phyloP scores from a whole-genome alignment of 2,113 vertebrate genomes.

The Callocephalon fimbriatum region DNA sequence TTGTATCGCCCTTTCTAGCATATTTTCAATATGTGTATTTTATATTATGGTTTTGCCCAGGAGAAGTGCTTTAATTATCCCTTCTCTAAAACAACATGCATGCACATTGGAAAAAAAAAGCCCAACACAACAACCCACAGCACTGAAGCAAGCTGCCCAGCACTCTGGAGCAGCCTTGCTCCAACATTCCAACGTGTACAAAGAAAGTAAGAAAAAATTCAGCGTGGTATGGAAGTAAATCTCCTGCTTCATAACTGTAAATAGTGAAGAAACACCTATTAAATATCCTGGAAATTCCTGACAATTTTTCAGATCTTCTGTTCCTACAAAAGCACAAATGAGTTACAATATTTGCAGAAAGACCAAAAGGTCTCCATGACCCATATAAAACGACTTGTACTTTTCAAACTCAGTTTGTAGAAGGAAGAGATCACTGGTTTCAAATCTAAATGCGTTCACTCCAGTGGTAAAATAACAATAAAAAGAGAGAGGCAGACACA shows the following conservation, averaged over 20 bases:
- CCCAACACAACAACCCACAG: not conserved
- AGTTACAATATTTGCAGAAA: not conserved
- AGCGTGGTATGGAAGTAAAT: not conserved
- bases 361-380: not conserved
- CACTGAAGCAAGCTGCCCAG: not conserved
- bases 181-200: slow-evolving; percentile 11
- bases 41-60: not conserved
- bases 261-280: slow-evolving; percentile 22
- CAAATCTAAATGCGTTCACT: not conserved
- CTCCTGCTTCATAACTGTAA: not conserved
- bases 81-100: slow-evolving; percentile 1
- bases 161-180: not conserved
- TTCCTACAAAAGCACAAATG: not conserved
- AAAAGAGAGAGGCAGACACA: not conserved
- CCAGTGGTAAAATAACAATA: not conserved
- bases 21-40: slow-evolving; percentile 12
- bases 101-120: not conserved
- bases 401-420: not conserved
- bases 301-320: not conserved
- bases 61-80: slow-evolving; percentile 38
- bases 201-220: slow-evolving; percentile 11
- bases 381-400: not conserved
- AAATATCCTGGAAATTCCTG: not conserved
- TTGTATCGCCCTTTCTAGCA: not conserved
- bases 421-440: not conserved